Percentiles rank a stretch among this genome's conserved stretches.
Conservation (phyloP, 2,888 invertebrate species). For the Plagiodera versicolora region DNA sequence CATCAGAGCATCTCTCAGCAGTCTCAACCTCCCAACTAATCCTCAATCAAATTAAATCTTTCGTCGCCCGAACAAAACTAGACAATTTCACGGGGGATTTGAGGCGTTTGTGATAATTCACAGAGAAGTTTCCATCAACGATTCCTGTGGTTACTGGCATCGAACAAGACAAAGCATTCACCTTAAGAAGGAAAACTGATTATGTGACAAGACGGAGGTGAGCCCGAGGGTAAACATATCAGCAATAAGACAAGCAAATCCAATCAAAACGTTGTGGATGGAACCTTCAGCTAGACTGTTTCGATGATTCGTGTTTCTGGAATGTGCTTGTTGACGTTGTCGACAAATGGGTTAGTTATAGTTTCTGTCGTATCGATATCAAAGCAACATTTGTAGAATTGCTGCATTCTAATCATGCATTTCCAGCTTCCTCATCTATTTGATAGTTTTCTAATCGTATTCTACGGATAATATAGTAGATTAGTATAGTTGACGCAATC, state of each 20-base stretch:
- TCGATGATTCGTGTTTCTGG: background rate
- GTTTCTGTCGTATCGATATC: too few species aligned
- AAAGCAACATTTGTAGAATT: too few species aligned
- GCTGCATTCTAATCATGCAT: too few species aligned
- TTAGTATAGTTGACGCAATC: too few species aligned
- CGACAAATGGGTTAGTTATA: too few species aligned
- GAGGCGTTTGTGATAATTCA: background rate
- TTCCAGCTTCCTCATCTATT: too few species aligned
- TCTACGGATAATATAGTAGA: too few species aligned
- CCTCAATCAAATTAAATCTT: slow-evolving; percentile 7
- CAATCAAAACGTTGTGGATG: slow-evolving; percentile 7
- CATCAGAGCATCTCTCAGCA: slow-evolving; percentile 3
- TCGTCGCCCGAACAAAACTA: slow-evolving; percentile 11
- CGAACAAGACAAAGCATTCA: slow-evolving; percentile 20
- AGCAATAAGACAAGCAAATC: slow-evolving; percentile 15
- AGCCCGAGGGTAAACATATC: slow-evolving; percentile 10
- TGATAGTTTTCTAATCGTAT: too few species aligned
- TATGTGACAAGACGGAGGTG: slow-evolving; percentile 19
- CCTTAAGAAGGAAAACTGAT: slow-evolving; percentile 17
- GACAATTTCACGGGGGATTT: slow-evolving; percentile 18
- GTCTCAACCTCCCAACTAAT: slow-evolving; percentile 1
- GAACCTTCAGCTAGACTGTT: background rate
- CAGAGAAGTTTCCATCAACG: background rate
- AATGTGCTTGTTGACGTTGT: too few species aligned
- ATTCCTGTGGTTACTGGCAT: slow-evolving; percentile 8